phyloP scores from a whole-genome alignment of 2,797 vertebrate genomes.

The Syngnathus acus region DNA sequence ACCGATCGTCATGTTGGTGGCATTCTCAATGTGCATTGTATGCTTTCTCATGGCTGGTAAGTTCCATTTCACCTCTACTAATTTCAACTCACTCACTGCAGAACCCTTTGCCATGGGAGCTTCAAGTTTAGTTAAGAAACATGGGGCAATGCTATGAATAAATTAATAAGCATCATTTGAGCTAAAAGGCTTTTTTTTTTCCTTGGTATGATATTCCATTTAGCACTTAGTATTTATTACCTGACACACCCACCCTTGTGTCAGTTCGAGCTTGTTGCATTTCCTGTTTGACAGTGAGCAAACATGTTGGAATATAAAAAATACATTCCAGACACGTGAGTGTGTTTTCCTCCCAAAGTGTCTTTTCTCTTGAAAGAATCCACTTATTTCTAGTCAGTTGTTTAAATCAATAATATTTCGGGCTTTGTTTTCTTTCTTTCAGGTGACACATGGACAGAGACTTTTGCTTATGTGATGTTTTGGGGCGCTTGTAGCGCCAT shows the following conservation, averaged over 20 bases:
- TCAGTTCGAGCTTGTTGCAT: neutral
- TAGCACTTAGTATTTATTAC: neutral
- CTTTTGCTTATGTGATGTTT: slow-evolving; percentile 88
- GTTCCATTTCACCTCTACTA: slow-evolving; percentile 33
- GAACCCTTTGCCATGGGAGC: neutral
- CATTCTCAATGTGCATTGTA: slow-evolving; percentile 98
- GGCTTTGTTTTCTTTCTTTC: slow-evolving; percentile 19
- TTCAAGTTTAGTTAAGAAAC: neutral
- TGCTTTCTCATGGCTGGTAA: slow-evolving; percentile 94
- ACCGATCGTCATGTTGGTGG: slow-evolving; percentile 93
- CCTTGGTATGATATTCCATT: neutral
- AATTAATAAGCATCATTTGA: no score
- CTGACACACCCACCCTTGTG: neutral
- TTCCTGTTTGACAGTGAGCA: neutral
- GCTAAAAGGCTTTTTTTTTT: no score
- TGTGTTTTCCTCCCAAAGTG: neutral
- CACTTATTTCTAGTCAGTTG: no score
- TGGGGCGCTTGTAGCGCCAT: slow-evolving; percentile 87
- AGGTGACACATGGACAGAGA: slow-evolving; percentile 96
- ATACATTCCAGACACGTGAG: neutral
- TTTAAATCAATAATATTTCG: neutral
- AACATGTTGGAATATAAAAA: neutral
- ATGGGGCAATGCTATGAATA: neutral
- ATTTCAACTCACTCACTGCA: neutral
- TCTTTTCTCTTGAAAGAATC: no score